phyloP scores from a whole-genome alignment of 2,797 vertebrate genomes.

The Hypotaenidia philippensis region DNA sequence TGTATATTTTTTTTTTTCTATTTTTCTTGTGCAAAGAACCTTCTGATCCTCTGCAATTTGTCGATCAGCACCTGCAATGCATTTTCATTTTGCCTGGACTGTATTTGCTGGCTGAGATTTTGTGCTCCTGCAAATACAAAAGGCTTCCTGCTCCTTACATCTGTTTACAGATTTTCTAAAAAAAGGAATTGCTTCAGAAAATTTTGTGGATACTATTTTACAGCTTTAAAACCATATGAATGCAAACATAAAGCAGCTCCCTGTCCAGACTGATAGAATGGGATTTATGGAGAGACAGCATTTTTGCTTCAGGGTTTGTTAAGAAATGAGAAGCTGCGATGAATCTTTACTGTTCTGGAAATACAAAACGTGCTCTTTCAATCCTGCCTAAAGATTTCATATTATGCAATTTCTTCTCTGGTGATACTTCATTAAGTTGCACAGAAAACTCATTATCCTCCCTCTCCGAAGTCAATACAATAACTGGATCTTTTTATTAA shows the following conservation, averaged over 20 bases:
- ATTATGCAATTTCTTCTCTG: conserved; percentile 39
- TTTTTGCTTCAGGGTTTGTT: conserved; percentile 25
- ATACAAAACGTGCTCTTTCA: conserved; percentile 1
- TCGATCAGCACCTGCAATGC: background rate
- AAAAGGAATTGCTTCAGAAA: conserved; percentile 7
- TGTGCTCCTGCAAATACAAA: background rate
- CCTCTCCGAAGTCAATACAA: background rate
- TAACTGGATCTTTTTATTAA: background rate
- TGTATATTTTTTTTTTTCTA: background rate
- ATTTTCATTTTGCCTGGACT: background rate
- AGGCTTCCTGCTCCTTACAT: background rate
- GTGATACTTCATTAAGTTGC: conserved; percentile 34
- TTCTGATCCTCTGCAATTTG: background rate
- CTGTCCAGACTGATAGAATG: background rate
- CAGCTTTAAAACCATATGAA: background rate
- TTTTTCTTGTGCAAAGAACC: background rate
- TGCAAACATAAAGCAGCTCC: background rate
- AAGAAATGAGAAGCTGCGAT: background rate
- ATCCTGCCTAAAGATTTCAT: conserved; percentile 20
- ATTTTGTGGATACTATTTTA: background rate
- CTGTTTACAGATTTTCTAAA: background rate
- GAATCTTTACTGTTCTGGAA: background rate
- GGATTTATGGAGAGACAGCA: background rate
- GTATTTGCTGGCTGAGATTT: background rate
- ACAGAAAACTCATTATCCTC: conserved; percentile 27